Percentiles rank a stretch among this genome's conserved stretches.
Evolutionary conservation across 1,140 invertebrate species (phyloP).

Genomic region (Hylaeus volcanicus): DNA sequence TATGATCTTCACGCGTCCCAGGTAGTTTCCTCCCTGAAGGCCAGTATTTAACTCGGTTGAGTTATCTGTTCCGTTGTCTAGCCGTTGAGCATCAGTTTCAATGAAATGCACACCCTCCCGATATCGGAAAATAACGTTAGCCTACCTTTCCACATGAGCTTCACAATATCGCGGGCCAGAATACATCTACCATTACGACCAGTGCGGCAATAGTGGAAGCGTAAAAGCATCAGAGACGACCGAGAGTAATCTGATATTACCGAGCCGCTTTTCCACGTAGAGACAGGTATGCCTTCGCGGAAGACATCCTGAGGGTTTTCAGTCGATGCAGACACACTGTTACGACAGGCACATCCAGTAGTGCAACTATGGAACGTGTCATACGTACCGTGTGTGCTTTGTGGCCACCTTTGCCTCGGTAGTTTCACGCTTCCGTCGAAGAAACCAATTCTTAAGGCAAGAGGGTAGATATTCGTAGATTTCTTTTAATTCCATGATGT

Average conservation of each 20-base stretch:
- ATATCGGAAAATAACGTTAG: conserved; percentile 70
- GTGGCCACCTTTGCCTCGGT: neutral
- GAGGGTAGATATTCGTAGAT: no score
- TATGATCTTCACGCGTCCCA: no score
- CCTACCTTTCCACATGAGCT: conserved; percentile 32
- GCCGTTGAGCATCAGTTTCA: conserved; percentile 47
- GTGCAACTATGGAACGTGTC: conserved; percentile 27
- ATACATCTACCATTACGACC: conserved; percentile 50
- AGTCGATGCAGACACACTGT: conserved; percentile 47
- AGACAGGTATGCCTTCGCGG: conserved; percentile 50
- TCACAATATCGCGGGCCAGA: conserved; percentile 30
- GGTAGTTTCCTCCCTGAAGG: no score
- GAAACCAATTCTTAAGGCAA: neutral
- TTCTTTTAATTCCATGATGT: no score
- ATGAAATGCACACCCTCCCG: conserved; percentile 68
- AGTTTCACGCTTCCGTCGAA: no score
- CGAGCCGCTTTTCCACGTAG: conserved; percentile 62
- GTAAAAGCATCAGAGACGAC: conserved; percentile 56
- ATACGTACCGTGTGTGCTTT: neutral
- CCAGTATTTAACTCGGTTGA: neutral
- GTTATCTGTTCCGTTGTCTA: conserved; percentile 19
- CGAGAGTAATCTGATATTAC: conserved; percentile 76
- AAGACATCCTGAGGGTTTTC: conserved; percentile 57
- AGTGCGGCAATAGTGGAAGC: conserved; percentile 47
- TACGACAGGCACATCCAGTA: conserved; percentile 46